Base-by-base conservation (phyloP, 2,113 vertebrate species). In the Crotalus helleri region DNA sequence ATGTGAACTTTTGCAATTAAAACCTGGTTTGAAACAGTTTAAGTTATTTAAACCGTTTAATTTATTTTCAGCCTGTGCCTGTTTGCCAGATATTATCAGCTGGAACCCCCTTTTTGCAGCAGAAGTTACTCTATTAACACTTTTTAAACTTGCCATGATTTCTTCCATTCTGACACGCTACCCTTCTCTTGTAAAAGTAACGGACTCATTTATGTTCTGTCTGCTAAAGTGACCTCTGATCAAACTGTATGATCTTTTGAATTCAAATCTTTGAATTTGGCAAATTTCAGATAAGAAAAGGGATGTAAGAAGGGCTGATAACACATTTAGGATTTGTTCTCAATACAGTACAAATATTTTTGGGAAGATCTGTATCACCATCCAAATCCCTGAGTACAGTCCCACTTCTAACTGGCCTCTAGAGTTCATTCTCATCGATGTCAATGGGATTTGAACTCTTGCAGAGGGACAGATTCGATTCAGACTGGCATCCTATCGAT, bases 201-300 rank as follows among this genome's bases (percentile, higher is more conserved):
- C 9, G 12, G 13, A 6, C 21, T 44, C 4, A 33, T 23, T 39
- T 81, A 44, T 74, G 59, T 29, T 88, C 74, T 46, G 19, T 33
- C n/a, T 33, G 21, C 17, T 11, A 21, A 54, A 88, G 29, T 26
- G 53, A 21, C 3, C 87, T 89, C 49, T 21, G 8, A 9, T 88
- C 58, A 24, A 90, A 85, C 29, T 69, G 89, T 64, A 51, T 91
- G 91, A 94, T n/a, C 51, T 69, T 33, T 69, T 15, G 64, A 69
- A n/a, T 33, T 29, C 29, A 69, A n/a, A 2, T 5, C 29, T 85
- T 58, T 85, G 33, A 3, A 44, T 13, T n/a, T 81, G 64, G 5
- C 17, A 46, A 54, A 85, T 69, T 91, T 91, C 55, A 21, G 92
- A 95, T 94, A 23, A 26, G 89, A 92, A 94, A 89, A 89, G 94